Conservation (phyloP, 2,888 invertebrate genomes). For the Pemphredon lugubris region DNA sequence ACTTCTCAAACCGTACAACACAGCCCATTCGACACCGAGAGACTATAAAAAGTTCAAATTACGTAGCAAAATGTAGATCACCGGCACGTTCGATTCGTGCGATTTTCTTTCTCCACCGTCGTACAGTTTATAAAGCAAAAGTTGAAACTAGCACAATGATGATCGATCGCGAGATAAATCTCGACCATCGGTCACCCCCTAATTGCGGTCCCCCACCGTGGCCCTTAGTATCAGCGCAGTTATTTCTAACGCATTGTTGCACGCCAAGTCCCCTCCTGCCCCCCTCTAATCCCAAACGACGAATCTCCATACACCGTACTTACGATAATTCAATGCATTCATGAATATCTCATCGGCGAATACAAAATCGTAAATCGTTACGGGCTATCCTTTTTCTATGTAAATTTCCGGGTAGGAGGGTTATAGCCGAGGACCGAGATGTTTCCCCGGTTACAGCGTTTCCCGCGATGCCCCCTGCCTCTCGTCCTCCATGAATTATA, state of each 20-base stretch:
- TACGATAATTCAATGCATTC: conserved; percentile 42
- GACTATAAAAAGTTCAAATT: too few relatives aligned
- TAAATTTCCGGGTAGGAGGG: conserved; percentile 38
- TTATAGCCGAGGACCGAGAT: conserved; percentile 6
- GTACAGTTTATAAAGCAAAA: too few relatives aligned
- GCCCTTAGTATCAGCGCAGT: too few relatives aligned
- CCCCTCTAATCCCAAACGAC: neutral
- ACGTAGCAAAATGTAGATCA: too few relatives aligned
- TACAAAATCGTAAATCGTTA: conserved; percentile 58
- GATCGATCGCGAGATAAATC: too few relatives aligned
- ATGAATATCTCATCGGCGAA: conserved; percentile 50
- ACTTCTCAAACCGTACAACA: too few relatives aligned
- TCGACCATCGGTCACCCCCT: too few relatives aligned
- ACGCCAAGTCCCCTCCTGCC: neutral
- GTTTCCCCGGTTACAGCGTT: conserved; percentile 38
- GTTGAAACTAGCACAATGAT: too few relatives aligned
- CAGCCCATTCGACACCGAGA: too few relatives aligned
- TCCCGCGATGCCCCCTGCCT: conserved; percentile 17
- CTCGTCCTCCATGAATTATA: conserved; percentile 59
- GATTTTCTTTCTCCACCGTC: too few relatives aligned
- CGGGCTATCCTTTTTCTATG: conserved; percentile 48
- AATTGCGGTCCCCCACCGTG: too few relatives aligned
- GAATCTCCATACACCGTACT: conserved; percentile 1
- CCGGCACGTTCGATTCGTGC: too few relatives aligned
- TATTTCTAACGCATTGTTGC: conserved; percentile 25